Evolutionary conservation across 2,113 vertebrate genomes (phyloP), one percentile per base, ranked within the genome.

Genomic region (Mormoops blainvillei): DNA sequence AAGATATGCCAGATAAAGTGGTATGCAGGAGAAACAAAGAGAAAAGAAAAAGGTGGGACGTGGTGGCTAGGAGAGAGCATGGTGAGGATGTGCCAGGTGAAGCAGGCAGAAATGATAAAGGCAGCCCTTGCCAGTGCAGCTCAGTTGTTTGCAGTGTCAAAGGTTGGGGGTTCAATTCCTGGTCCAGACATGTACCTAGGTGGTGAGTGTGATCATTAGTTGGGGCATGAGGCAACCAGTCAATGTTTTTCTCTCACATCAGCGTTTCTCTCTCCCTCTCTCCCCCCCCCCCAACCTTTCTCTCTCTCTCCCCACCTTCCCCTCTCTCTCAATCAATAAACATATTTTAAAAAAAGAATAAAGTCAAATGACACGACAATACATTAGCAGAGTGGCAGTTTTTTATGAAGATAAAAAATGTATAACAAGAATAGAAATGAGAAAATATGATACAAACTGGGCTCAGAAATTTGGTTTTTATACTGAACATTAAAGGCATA

Each of bases 41-140:
- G 3, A 63, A 14, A 71, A 80, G 15, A 19, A n/a, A 8, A n/a
- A 50, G 2, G 5, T 50, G 41, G 12, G 24, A 61, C 33, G 19
- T 4, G 9, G 10, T 26, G 41, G 4, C 14, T 20, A 18, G 48
- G 50, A 36, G 12, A 45, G 19, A 11, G 12, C 8, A 0, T 36
- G 10, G 11, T 0, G 14, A 56, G 5, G n/a, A 0, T 43, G 12
- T 38, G 20, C 4, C 4, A 36, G 41, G 26, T 5, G 10, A 15
- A 33, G 18, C 7, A 65, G n/a, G 5, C 36, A 26, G 4, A 2
- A 33, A 67, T 8, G 43, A 41, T 16, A 18, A 81, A 87, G 28
- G 38, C 11, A 26, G 12, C 28, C 13, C 4, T 63, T 12, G 28
- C 61, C 11, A 5, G 28, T 63, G 61, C 31, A 12, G 61, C 12